Base-by-base conservation (phyloP, 2,113 vertebrate genomes). In the Thinocorus orbignyianus region DNA sequence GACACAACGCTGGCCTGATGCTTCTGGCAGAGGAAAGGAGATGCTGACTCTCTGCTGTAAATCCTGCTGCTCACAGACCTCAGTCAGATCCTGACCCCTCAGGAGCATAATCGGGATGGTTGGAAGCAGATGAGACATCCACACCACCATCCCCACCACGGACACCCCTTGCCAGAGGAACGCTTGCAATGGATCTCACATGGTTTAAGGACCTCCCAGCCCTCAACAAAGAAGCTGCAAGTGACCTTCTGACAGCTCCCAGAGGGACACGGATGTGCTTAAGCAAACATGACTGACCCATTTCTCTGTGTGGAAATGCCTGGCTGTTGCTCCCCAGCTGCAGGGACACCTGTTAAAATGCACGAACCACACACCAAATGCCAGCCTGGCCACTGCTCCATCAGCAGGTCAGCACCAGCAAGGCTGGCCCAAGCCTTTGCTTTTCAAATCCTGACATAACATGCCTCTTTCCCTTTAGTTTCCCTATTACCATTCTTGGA, bases 1-100 rank as follows among this genome's bases (percentile, higher is more conserved):
- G 0, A 49, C 62, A 30, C 0, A 0, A 7, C 4, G 1, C 37
- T 7, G 16, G 20, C 37, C 82, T 61, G 54, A 51, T 8, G 37
- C 57, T 88, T 23, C 86, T 65, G 85, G 48, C 71, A 64, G 44
- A 28, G 7, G 49, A 25, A 88, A 76, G 77, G 2, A 25, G 9
- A 1, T 2, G 44, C 44, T 24, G 37, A 22, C 52, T 7, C 41
- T 12, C 42, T 11, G 7, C 33, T 17, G 52, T 6, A 17, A 17
- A 12, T 68, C 23, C 42, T 60, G 71, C 20, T 3, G 3, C 54
- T 18, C 39, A 22, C 58, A 54, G 68, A 41, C 44, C 54, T 33
- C 3, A 1, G 14, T 37, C 68, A 49, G 82, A 88, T 19, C 70
- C 33, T 26, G 3, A 0, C 14, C 26, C 23, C 68, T 20, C 57